Evolutionary conservation across 2,797 vertebrate species (phyloP), one percentile per base, ranked within the genome.

Genomic region (Notamacropus eugenii): DNA sequence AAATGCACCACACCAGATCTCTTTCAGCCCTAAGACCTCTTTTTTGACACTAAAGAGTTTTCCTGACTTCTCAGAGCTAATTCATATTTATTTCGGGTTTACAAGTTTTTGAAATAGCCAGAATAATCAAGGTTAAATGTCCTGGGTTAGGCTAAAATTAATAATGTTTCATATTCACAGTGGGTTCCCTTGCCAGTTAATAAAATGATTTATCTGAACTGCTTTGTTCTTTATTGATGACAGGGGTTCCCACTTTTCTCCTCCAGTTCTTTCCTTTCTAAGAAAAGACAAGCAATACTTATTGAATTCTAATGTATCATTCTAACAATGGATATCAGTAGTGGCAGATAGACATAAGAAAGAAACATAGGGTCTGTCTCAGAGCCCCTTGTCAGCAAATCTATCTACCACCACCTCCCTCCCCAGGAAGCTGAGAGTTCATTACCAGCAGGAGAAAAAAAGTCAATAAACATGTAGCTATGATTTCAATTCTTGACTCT

Each of bases 341-440:
- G 58, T 91, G n/a, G 62, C 91, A 95, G 90, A 92, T 82, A 97
- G 95, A 96, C 93, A 62, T 82, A 92, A 94, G 93, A 96, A 90
- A n/a, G 94, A 90, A 97, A 31, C 0, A 52, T 0, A 10, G 54
- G 97, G 82, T 91, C n/a, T 55, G 91, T 55, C 90, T 90, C 55
- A 34, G 13, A 92, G 96, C 59, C 55, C 96, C 94, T 93, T 96
- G 96, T 95, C 96, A 59, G 97, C 94, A 95, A 34, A 40, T 92
- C 57, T 5, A 46, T 90, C 90, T 31, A 82, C 54, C 0, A 91
- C 46, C 94, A 55, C 46, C 16, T 54, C 52, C 40, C 4, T 96
- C 93, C 97, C 54, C 87, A 94, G 96, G 93, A 98, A 95, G 90
- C 94, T 55, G 96, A 96, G 97, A 93, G 98, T 95, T 96, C 97